Percentiles rank a stretch among this genome's conserved stretches.
Conservation (phyloP, 2,797 vertebrate genomes). For the Monodelphis domestica region DNA sequence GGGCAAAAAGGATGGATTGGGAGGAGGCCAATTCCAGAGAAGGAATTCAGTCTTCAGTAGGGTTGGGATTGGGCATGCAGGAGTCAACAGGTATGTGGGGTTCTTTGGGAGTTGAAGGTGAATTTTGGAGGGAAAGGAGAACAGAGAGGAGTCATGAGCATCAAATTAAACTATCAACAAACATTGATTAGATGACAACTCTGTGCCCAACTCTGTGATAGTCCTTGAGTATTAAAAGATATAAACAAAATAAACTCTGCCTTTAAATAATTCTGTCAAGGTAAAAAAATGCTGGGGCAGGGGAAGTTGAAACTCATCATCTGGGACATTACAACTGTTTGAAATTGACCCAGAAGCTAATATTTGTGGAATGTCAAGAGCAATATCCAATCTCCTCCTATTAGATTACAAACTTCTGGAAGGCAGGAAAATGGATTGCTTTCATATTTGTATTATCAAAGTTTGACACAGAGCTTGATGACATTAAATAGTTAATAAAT, state of each 20-base stretch:
- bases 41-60: background rate
- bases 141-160: background rate
- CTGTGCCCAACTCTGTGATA: background rate
- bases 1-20: background rate
- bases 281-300: background rate
- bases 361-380: too few species aligned
- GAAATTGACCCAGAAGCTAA: too few species aligned
- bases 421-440: too few species aligned
- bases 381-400: too few species aligned
- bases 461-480: too few species aligned
- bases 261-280: background rate
- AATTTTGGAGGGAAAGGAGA: background rate
- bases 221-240: too few species aligned
- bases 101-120: background rate
- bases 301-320: background rate
- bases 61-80: background rate
- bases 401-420: too few species aligned
- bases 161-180: background rate
- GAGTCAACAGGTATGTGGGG: background rate
- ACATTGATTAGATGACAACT: background rate
- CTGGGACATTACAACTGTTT: background rate
- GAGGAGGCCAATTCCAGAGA: background rate
- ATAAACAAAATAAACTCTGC: background rate
- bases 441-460: too few species aligned
- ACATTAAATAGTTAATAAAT: too few species aligned